These are phyloP conservation scores for Drosophila orosa DNA, from an alignment of 1,140 invertebrate species.

Conservation along the genomic window DNA sequence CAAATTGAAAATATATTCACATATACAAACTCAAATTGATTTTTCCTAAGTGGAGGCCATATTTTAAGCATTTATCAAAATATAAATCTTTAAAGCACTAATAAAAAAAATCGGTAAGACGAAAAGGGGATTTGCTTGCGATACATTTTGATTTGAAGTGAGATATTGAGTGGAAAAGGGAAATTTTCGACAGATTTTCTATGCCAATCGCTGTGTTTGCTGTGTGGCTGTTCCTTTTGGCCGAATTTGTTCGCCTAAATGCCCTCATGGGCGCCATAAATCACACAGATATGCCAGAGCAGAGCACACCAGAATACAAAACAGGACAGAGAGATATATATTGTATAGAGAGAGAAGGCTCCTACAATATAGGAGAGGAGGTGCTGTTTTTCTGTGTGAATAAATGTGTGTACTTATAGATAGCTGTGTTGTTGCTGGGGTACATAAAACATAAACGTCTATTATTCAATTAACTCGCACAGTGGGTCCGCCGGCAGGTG, in stretches of 20 bases:
- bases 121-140: conserved; percentile 8
- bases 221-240: conserved; percentile 2
- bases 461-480: conserved; percentile 77
- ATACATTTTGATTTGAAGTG: conserved; percentile 34
- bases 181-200: conserved; percentile 36
- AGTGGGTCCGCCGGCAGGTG: conserved; percentile 52
- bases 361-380: conserved; percentile 2
- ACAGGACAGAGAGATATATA: conserved; percentile 15
- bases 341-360: background rate
- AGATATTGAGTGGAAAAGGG: conserved; percentile 28
- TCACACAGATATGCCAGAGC: conserved; percentile 46
- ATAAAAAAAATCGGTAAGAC: conserved; percentile 24
- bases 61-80: conserved; percentile 29
- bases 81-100: conserved; percentile 9
- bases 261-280: conserved; percentile 55
- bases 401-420: conserved; percentile 38
- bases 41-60: conserved; percentile 7
- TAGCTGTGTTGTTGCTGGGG: conserved; percentile 25
- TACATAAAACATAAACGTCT: conserved; percentile 79
- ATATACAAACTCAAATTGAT: background rate
- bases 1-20: background rate
- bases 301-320: conserved; percentile 3
- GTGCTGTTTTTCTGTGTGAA: conserved; percentile 5
- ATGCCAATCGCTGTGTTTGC: conserved; percentile 18
- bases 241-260: conserved; percentile 47